Evolutionary conservation across 2,888 invertebrate genomes (phyloP).

Genomic region (Callinectes sapidus): DNA sequence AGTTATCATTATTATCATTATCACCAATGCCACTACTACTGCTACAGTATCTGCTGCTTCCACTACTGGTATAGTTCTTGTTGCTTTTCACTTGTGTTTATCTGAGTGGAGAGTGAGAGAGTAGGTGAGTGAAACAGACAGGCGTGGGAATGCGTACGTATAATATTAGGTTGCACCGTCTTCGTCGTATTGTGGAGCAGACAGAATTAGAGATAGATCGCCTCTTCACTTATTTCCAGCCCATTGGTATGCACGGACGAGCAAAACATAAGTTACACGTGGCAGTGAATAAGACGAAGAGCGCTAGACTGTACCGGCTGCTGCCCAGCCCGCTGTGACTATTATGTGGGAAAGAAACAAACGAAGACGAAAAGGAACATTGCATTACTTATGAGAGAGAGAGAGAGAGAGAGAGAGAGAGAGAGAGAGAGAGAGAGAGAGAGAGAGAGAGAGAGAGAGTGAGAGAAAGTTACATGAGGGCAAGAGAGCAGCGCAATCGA

Average conservation of each 20-base stretch:
- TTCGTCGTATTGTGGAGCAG: not conserved
- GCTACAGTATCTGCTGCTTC: not conserved
- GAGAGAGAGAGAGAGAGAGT: too few relatives aligned
- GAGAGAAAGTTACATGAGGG: too few relatives aligned
- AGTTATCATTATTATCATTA: too few relatives aligned
- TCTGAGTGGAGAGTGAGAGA: not conserved
- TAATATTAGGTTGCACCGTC: not conserved
- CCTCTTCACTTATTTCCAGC: not conserved
- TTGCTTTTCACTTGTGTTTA: not conserved
- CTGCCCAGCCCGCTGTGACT: not conserved
- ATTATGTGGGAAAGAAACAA: too few relatives aligned
- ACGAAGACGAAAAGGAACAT: too few relatives aligned
- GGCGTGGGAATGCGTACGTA: not conserved
- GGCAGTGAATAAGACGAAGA: not conserved
- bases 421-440: too few relatives aligned
- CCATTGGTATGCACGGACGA: not conserved
- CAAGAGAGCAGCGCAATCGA: too few relatives aligned
- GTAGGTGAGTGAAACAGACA: not conserved
- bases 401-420: too few relatives aligned
- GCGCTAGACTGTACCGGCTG: not conserved
- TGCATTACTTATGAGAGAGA: too few relatives aligned
- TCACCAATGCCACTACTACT: not conserved
- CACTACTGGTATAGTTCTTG: not conserved
- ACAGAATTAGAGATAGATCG: not conserved
- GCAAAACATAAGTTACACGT: not conserved